Percentiles rank a stretch among this genome's conserved stretches.
Evolutionary conservation across 2,888 invertebrate genomes (phyloP).

Genomic region (Xanthia togata): DNA sequence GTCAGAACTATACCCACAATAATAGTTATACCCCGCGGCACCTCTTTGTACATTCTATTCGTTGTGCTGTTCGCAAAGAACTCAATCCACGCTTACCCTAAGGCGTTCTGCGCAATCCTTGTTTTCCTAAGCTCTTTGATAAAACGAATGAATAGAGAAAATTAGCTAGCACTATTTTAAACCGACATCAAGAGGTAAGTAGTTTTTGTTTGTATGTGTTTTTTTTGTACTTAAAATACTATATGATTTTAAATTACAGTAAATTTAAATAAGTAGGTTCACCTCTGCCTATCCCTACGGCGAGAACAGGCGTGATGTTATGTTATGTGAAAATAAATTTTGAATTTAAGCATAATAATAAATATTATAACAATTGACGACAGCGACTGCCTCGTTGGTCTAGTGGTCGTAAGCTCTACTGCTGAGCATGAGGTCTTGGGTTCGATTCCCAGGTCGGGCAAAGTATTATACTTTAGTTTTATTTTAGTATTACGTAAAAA

Average conservation of each 20-base stretch:
- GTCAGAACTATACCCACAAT: conserved; percentile 27
- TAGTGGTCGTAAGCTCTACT: too few species aligned
- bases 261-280: not conserved
- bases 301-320: not conserved
- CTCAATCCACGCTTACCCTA: conserved; percentile 41
- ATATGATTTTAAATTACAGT: not conserved
- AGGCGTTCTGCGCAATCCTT: conserved; percentile 49
- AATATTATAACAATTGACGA: not conserved
- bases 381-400: too few species aligned
- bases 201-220: not conserved
- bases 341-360: not conserved
- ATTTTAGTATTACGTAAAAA: too few species aligned
- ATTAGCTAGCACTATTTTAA: conserved; percentile 41
- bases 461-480: too few species aligned
- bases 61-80: conserved; percentile 50
- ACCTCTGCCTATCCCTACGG: not conserved
- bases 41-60: conserved; percentile 44
- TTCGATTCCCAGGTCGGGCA: not conserved
- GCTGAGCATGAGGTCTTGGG: not conserved
- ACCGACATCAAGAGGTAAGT: not conserved
- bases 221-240: too few species aligned
- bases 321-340: too few species aligned
- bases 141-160: conserved; percentile 47
- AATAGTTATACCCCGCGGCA: conserved; percentile 48
- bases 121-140: conserved; percentile 58